Evolutionary conservation across 2,888 invertebrate species (phyloP).

Genomic region (Macrosiphum euphorbiae): DNA sequence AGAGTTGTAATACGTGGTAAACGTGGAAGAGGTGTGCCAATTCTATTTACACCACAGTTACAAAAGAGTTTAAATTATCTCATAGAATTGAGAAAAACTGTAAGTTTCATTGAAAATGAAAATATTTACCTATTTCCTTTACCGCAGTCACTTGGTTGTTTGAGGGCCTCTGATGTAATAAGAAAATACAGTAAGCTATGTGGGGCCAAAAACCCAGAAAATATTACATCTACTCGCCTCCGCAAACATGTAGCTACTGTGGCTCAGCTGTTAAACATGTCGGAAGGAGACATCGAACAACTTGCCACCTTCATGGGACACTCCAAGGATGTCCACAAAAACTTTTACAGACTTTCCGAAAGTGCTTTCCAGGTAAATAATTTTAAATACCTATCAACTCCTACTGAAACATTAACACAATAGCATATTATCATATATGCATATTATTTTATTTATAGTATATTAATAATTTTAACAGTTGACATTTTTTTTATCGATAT

Average conservation of each 20-base stretch:
- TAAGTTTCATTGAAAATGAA: background rate
- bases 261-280: conserved; percentile 19
- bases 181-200: conserved; percentile 14
- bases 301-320: conserved; percentile 1
- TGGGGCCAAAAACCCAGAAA: background rate
- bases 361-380: background rate
- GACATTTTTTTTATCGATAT: too few species aligned
- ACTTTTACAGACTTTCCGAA: background rate
- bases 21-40: too few species aligned
- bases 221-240: conserved; percentile 22
- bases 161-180: conserved; percentile 8
- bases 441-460: too few species aligned
- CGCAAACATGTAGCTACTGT: conserved; percentile 45
- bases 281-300: background rate
- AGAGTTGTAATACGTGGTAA: too few species aligned
- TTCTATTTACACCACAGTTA: conserved; percentile 14
- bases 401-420: too few species aligned
- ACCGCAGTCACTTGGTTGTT: background rate
- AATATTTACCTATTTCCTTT: conserved; percentile 16
- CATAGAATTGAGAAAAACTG: conserved; percentile 4
- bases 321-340: background rate
- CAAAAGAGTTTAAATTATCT: background rate
- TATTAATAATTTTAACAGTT: too few species aligned
- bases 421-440: too few species aligned
- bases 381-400: too few species aligned